Evolutionary conservation across 1,140 invertebrate genomes (phyloP).

Genomic region (Drosophila carrolli): DNA sequence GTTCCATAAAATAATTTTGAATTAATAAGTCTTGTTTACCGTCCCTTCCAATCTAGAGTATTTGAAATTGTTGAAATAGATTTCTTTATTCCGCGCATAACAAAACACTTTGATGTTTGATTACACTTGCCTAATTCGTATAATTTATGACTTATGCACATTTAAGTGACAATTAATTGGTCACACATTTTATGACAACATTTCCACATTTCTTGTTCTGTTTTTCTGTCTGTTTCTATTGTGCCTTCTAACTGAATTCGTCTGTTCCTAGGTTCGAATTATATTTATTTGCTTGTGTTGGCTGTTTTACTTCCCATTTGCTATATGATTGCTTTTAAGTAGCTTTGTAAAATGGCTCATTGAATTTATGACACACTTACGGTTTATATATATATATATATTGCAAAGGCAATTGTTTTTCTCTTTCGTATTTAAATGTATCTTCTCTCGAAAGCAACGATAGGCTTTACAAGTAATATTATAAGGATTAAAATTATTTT

Average conservation of each 20-base stretch:
- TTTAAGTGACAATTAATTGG: constrained; percentile 42
- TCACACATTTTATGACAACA: constrained; percentile 34
- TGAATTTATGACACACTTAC: neutral
- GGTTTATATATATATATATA: neutral
- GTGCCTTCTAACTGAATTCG: neutral
- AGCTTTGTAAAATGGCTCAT: neutral
- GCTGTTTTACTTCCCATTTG: neutral
- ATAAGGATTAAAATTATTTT: too few species aligned
- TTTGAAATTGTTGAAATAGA: constrained; percentile 6
- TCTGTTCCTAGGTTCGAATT: neutral
- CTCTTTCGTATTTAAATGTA: neutral
- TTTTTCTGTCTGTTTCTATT: neutral
- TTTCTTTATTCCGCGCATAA: neutral
- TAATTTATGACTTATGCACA: constrained; percentile 21
- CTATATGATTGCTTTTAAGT: neutral
- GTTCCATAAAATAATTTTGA: too few species aligned
- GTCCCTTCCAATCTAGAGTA: neutral
- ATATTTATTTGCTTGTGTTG: neutral
- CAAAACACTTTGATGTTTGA: constrained; percentile 31
- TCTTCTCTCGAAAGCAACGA: too few species aligned
- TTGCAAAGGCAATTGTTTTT: neutral
- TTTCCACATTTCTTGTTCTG: neutral
- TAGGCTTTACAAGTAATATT: too few species aligned
- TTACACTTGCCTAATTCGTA: constrained; percentile 13
- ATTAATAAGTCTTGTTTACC: too few species aligned